Conservation (phyloP, 2,888 invertebrate species). For the Clepsis dumicolana region DNA sequence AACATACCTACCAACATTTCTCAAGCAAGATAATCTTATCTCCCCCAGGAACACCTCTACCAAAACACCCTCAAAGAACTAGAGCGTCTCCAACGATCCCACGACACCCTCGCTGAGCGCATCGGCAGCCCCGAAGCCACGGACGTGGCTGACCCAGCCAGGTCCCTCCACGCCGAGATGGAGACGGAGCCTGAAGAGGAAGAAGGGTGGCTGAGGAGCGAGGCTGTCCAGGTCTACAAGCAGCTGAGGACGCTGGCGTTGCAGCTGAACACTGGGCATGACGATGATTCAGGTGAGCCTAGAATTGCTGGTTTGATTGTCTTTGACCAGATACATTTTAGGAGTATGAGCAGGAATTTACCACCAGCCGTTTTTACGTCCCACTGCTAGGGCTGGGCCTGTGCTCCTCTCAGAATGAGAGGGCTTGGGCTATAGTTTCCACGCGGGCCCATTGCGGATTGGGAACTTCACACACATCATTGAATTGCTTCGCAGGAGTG, state of each 20-base stretch:
- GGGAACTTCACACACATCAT: no score
- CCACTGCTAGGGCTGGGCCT: no score
- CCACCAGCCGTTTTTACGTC: no score
- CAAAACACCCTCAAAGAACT: constrained; percentile 88
- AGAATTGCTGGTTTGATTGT: no score
- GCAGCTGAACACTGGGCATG: constrained; percentile 91
- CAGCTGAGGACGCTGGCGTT: constrained; percentile 90
- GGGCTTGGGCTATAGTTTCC: no score
- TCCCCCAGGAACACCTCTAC: constrained; percentile 80
- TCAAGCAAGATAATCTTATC: background rate
- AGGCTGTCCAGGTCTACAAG: constrained; percentile 90
- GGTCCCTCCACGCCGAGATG: constrained; percentile 96
- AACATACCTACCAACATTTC: no score
- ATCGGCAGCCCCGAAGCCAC: constrained; percentile 87
- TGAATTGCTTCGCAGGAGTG: no score
- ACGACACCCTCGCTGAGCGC: constrained; percentile 89
- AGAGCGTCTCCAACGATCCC: constrained; percentile 90
- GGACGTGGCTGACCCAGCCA: constrained; percentile 76
- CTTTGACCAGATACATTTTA: no score
- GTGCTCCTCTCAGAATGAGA: no score
- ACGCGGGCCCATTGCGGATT: no score
- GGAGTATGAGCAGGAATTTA: no score
- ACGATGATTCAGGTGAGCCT: constrained; percentile 89
- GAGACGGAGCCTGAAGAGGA: constrained; percentile 89
- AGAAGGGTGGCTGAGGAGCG: constrained; percentile 87